Evolutionary conservation across 2,113 vertebrate species (phyloP).

Genomic region (Plecotus auritus): DNA sequence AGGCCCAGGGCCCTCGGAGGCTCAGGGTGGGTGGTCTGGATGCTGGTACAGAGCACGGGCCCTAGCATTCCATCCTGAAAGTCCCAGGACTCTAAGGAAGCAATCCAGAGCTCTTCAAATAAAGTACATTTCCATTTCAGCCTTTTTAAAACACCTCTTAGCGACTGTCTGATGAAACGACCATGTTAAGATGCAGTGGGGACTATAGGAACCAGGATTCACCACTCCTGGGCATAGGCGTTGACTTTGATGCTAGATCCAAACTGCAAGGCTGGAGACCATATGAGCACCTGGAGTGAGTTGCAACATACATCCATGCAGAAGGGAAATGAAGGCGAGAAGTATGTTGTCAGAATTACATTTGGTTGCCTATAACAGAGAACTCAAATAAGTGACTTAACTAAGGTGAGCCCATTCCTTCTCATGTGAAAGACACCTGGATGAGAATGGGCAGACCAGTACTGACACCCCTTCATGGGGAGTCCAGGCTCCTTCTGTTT

Average conservation of each 20-base stretch:
- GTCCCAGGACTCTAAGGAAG: not conserved
- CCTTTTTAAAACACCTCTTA: not conserved
- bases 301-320: not conserved
- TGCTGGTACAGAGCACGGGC: not conserved
- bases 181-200: not conserved
- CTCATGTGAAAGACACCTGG: not conserved
- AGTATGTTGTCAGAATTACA: not conserved
- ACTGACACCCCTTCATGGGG: not conserved
- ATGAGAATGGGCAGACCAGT: not conserved
- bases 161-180: not conserved
- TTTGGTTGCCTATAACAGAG: not conserved
- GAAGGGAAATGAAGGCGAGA: not conserved
- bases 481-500: not conserved
- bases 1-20: not conserved
- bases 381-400: not conserved
- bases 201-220: not conserved
- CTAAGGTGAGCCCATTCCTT: not conserved
- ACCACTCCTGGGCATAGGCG: not conserved
- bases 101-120: not conserved
- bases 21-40: not conserved
- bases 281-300: accelerated
- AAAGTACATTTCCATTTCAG: not conserved
- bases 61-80: not conserved
- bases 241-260: not conserved
- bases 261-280: not conserved